Evolutionary conservation across 2,797 vertebrate genomes (phyloP).

Genomic region (Diceros bicornis): DNA sequence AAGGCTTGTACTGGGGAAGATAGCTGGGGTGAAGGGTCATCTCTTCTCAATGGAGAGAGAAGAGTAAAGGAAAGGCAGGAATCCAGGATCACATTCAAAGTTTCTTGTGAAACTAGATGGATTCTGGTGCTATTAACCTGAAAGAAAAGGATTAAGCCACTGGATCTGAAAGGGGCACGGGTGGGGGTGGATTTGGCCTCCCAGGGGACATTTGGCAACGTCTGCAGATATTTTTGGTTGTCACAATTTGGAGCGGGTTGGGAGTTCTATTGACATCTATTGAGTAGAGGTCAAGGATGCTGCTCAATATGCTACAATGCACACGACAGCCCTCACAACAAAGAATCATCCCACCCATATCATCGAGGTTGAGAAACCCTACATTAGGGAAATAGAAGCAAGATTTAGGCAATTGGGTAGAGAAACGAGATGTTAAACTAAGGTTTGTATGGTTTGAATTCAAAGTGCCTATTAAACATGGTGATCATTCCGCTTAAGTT

Average conservation of each 20-base stretch:
- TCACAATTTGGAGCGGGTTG: not conserved
- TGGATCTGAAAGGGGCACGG: not conserved
- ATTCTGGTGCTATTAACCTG: not conserved
- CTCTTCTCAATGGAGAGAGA: not conserved
- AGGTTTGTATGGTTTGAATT: not conserved
- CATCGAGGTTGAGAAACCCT: not conserved
- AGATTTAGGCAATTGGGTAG: not conserved
- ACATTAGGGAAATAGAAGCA: not conserved
- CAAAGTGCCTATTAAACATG: not conserved
- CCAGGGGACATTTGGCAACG: not conserved
- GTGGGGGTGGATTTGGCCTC: not conserved
- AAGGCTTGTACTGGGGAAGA: not conserved
- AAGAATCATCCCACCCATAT: not conserved
- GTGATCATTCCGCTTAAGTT: not conserved
- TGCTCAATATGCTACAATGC: not conserved
- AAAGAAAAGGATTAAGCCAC: not conserved
- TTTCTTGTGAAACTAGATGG: not conserved
- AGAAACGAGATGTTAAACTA: not conserved
- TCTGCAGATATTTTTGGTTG: not conserved
- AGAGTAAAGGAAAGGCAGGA: not conserved
- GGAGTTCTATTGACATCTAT: not conserved
- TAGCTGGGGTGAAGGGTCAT: not conserved
- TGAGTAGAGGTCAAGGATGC: not conserved
- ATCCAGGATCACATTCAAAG: not conserved
- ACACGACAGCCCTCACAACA: not conserved